A percentile compares a stretch with the other conserved stretches of the same genome.
These are phyloP conservation scores for Cercocebus atys DNA, from an alignment of 2,113 vertebrate genomes.

Conservation along the genomic window DNA sequence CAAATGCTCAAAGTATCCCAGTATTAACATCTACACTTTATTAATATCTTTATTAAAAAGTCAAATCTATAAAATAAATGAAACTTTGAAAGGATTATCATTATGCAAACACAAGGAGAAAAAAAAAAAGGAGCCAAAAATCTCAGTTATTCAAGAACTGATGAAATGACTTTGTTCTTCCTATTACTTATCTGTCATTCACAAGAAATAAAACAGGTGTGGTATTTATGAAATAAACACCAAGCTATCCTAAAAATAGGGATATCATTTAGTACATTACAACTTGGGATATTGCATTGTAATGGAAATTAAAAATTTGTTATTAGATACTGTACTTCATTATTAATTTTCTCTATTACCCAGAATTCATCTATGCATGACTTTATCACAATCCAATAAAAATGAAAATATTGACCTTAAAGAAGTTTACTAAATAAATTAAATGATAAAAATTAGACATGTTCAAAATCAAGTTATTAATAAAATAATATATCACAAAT, in stretches of 20 bases:
- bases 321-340: neutral
- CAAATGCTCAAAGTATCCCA: constrained; percentile 22
- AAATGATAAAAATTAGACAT: neutral
- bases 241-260: neutral
- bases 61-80: neutral
- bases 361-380: neutral
- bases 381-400: neutral
- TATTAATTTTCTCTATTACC: neutral
- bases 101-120: neutral
- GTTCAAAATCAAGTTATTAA: neutral
- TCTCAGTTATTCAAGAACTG: neutral
- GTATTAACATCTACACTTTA: neutral
- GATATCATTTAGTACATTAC: neutral
- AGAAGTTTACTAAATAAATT: neutral
- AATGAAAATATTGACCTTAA: neutral
- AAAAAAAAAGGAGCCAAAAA: neutral
- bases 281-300: neutral
- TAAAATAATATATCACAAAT: neutral
- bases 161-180: neutral
- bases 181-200: neutral
- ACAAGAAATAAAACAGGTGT: constrained; percentile 2
- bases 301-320: constrained; percentile 11
- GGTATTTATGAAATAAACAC: neutral
- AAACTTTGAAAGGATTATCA: constrained; percentile 20
- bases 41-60: neutral